These are phyloP conservation scores for Drosophila mettleri DNA, from an alignment of 2,888 invertebrate species.

Conservation along the genomic window DNA sequence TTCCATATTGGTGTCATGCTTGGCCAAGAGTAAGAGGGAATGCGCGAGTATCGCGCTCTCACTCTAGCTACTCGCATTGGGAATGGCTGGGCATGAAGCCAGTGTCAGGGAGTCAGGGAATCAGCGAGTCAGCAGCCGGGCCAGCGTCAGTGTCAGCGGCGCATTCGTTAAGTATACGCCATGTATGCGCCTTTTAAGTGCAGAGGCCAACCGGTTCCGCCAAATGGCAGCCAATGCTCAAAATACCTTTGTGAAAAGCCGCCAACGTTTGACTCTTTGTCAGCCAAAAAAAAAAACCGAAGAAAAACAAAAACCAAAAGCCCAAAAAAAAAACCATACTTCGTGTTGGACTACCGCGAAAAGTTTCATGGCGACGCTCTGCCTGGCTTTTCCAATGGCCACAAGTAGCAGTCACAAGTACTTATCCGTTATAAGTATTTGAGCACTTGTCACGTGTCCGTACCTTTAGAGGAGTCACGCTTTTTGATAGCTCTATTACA, in stretches of 20 bases:
- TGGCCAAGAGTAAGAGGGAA: conserved; percentile 25
- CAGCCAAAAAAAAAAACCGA: conserved; percentile 15
- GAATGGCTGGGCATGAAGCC: conserved; percentile 50
- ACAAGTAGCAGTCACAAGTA: conserved; percentile 23
- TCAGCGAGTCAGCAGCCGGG: conserved; percentile 25
- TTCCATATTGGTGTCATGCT: conserved; percentile 74
- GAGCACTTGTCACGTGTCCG: conserved; percentile 22
- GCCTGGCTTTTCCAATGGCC: conserved; percentile 17
- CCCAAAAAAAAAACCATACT: not conserved
- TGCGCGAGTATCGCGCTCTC: not conserved
- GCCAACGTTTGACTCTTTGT: conserved; percentile 59
- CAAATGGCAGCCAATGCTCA: conserved; percentile 30
- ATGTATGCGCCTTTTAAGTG: conserved; percentile 70
- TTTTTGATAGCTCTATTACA: conserved; percentile 36
- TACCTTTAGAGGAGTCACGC: conserved; percentile 32
- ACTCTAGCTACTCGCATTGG: conserved; percentile 66
- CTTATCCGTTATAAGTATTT: conserved; percentile 14
- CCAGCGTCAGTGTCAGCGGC: conserved; percentile 71
- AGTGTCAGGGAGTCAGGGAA: conserved; percentile 16
- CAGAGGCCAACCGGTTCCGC: conserved; percentile 65
- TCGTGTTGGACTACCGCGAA: conserved; percentile 16
- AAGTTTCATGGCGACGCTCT: conserved; percentile 24
- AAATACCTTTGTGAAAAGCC: conserved; percentile 66
- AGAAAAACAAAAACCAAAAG: not conserved
- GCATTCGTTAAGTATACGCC: conserved; percentile 78